These are phyloP conservation scores for Sitophilus oryzae DNA, from an alignment of 1,140 invertebrate genomes.

Conservation along the genomic window DNA sequence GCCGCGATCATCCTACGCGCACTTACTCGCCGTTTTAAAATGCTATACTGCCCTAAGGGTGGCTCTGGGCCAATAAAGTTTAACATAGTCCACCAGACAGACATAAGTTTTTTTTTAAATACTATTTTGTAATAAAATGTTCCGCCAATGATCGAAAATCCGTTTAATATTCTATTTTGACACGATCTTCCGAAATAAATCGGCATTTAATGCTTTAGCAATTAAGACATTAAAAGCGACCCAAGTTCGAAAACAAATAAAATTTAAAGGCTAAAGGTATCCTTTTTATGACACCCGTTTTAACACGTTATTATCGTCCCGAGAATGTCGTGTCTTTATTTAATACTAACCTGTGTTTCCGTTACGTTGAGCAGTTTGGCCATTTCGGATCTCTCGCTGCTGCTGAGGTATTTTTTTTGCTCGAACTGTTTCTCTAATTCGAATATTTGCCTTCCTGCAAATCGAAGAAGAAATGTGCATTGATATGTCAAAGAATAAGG, in stretches of 20 bases:
- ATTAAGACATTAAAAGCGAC: slow-evolving; percentile 3
- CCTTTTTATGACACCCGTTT: neutral
- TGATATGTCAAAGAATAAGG: no score
- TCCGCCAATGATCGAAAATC: neutral
- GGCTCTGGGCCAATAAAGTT: no score
- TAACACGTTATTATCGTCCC: neutral
- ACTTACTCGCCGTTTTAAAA: no score
- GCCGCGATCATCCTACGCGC: no score
- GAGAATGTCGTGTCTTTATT: slow-evolving; percentile 3
- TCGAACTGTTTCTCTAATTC: slow-evolving; percentile 95
- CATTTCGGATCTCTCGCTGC: slow-evolving; percentile 91
- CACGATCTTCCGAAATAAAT: slow-evolving; percentile 1
- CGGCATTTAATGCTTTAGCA: slow-evolving; percentile 1
- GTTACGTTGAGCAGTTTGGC: slow-evolving; percentile 89
- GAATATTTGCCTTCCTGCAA: slow-evolving; percentile 92
- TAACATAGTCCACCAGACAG: no score
- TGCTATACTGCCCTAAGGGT: no score
- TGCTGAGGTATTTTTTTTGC: slow-evolving; percentile 92
- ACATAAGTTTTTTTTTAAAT: slow-evolving; percentile 1
- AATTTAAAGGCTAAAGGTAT: neutral
- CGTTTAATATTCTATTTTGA: slow-evolving; percentile 6
- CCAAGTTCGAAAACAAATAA: slow-evolving; percentile 3
- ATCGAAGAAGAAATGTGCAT: no score
- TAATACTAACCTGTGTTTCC: slow-evolving; percentile 79
- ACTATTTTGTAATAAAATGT: neutral